Evolutionary conservation across 64 coral and sea anemone genomes (phyloP).

Genomic region (Dendronephthya gigantea): DNA sequence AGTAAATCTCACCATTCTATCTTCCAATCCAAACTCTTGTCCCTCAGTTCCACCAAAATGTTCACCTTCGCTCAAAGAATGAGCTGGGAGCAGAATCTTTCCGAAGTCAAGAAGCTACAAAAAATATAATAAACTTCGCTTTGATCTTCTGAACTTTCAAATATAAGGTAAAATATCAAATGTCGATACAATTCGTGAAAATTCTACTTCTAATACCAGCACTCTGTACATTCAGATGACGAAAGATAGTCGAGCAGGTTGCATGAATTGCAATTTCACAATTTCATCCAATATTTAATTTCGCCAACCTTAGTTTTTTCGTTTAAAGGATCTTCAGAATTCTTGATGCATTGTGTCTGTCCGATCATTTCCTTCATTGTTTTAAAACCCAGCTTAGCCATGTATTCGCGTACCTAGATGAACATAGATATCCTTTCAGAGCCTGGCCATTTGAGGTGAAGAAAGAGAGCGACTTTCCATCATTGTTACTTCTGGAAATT

Average conservation of each 20-base stretch:
- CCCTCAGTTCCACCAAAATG: conserved; percentile 62
- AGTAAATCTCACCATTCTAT: conserved; percentile 53
- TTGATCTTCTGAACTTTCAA: background rate
- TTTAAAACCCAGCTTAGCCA: conserved; percentile 69
- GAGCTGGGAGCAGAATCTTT: conserved; percentile 49
- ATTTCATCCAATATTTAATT: background rate
- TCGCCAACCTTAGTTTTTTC: conserved; percentile 59
- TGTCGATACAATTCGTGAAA: too few species aligned
- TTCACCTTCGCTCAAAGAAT: conserved; percentile 63
- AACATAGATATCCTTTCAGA: background rate
- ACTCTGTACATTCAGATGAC: too few species aligned
- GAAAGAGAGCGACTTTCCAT: too few species aligned
- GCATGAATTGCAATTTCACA: too few species aligned
- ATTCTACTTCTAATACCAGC: too few species aligned
- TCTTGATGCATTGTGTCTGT: conserved; percentile 53
- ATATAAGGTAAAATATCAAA: too few species aligned
- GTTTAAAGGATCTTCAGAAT: conserved; percentile 56
- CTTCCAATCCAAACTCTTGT: conserved; percentile 57
- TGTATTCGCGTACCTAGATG: conserved; percentile 62
- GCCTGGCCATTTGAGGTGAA: background rate
- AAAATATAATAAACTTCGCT: background rate
- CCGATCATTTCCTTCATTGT: conserved; percentile 68
- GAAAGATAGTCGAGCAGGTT: too few species aligned
- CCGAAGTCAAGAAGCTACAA: conserved; percentile 73
- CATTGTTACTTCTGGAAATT: too few species aligned